Base-by-base conservation (phyloP, 1,140 invertebrate genomes). In the Frieseomelitta varia region DNA sequence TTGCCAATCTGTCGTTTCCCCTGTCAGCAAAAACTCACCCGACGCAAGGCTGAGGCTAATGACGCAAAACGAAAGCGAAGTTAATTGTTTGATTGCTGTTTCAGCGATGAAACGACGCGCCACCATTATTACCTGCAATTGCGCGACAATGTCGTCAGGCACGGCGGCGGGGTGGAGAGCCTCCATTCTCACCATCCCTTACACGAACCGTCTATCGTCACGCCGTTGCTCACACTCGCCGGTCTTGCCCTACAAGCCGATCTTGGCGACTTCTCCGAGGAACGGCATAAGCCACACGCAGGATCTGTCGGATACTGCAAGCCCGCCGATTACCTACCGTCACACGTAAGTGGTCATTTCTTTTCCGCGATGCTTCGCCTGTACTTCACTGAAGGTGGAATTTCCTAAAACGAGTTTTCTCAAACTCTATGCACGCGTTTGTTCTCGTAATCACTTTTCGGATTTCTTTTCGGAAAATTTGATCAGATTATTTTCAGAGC, bases 41-140 rank as follows among this genome's bases (percentile, higher is more conserved):
- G 24, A 73, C 51, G 51, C 12, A 39, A 34, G 17, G 1, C 17
- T 61, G n/a, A 39, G 47, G 12, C 47, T 39, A n/a, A 68, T 72
- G 61, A 55, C 34, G 51, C 63, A 24, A 67, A 27, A 61, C 2
- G 30, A 72, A 68, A n/a, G 55, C 1, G 24, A 56, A 8, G n/a
- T 17, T 61, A 47, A 71, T 14, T 21, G 2, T 63, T 76, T 61
- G 51, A 34, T 90, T 76, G 51, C 79, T 89, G 85, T 95, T 94
- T 71, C 92, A 97, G 97, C 94, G 98, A 99, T 95, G 97, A 98
- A 91, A 96, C 97, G 81, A 98, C 98, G 15, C 95, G 98, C 39
- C 97, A 98, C 91, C 97, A 99, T 92, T 99, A 99, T 94, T 99
- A 99, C 94, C 96, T 99, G 87, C 99, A 99, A 95, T 95, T 99